Conservation (phyloP, 2,797 vertebrate genomes). For the Artibeus jamaicensis region DNA sequence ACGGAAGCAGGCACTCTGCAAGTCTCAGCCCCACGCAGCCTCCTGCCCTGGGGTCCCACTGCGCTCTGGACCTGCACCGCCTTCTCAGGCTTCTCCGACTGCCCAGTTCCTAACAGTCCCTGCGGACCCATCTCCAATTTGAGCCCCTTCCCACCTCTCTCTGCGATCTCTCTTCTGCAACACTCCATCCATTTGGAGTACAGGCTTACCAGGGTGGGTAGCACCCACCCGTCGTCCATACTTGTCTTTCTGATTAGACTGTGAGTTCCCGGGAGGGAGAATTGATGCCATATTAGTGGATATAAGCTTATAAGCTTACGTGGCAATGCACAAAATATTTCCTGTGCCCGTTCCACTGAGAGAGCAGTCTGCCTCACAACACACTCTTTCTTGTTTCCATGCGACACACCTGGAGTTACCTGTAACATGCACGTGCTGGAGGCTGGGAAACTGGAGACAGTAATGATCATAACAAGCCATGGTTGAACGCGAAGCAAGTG, state of each 20-base stretch:
- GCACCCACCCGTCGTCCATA: background rate
- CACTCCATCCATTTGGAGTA: background rate
- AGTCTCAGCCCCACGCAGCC: background rate
- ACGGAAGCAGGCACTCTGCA: background rate
- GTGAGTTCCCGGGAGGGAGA: background rate
- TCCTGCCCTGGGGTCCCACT: background rate
- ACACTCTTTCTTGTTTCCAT: background rate
- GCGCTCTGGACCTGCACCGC: background rate
- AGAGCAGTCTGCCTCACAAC: background rate
- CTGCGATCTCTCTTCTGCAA: background rate
- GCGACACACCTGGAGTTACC: background rate
- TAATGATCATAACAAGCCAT: background rate
- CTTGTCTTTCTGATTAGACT: background rate
- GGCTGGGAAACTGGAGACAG: background rate
- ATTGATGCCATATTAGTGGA: background rate
- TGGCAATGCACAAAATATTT: background rate
- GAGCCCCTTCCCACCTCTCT: background rate
- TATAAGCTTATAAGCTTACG: background rate
- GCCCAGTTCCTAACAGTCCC: background rate
- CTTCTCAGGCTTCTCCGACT: background rate
- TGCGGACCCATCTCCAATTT: background rate
- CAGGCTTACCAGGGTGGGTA: background rate
- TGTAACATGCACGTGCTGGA: background rate
- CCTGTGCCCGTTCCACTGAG: accelerated
- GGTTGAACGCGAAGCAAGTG: background rate